A percentile compares a stretch with the other conserved stretches of the same genome.
These are phyloP conservation scores for Cryptoprocta ferox DNA, from an alignment of 2,797 vertebrate genomes.

Conservation along the genomic window DNA sequence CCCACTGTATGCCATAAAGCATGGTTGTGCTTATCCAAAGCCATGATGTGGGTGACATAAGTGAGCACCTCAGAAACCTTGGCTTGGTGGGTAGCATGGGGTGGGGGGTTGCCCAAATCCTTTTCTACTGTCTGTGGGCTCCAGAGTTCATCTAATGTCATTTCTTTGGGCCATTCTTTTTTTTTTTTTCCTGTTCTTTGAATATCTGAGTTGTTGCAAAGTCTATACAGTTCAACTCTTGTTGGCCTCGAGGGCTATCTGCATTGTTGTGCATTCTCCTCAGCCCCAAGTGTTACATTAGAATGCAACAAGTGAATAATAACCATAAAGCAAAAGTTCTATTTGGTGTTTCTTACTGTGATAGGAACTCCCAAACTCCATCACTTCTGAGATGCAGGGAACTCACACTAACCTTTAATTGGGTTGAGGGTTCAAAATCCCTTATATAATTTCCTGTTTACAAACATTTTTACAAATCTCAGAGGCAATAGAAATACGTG, in stretches of 20 bases:
- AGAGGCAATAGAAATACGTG: neutral
- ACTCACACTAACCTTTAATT: slow-evolving; percentile 44
- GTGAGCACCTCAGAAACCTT: neutral
- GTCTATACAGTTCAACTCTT: neutral
- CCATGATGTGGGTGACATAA: neutral
- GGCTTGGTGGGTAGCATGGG: neutral
- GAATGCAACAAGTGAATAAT: neutral
- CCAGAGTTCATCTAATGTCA: neutral
- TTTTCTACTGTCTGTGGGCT: neutral
- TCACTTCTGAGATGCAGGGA: neutral
- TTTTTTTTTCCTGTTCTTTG: neutral
- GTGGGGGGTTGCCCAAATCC: neutral
- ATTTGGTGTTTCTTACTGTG: slow-evolving; percentile 2
- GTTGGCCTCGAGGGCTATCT: neutral
- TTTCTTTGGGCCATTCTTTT: neutral
- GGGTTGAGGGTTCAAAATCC: slow-evolving; percentile 63
- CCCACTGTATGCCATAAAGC: neutral
- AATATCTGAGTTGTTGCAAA: neutral
- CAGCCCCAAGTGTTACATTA: neutral
- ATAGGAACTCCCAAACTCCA: neutral
- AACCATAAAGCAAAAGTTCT: neutral
- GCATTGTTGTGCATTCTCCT: neutral
- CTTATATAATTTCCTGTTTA: slow-evolving; percentile 65
- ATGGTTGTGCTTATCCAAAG: neutral
- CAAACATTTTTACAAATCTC: slow-evolving; percentile 68